Evolutionary conservation across 2,797 vertebrate species (phyloP).

Genomic region (Zenarchopterus dispar): DNA sequence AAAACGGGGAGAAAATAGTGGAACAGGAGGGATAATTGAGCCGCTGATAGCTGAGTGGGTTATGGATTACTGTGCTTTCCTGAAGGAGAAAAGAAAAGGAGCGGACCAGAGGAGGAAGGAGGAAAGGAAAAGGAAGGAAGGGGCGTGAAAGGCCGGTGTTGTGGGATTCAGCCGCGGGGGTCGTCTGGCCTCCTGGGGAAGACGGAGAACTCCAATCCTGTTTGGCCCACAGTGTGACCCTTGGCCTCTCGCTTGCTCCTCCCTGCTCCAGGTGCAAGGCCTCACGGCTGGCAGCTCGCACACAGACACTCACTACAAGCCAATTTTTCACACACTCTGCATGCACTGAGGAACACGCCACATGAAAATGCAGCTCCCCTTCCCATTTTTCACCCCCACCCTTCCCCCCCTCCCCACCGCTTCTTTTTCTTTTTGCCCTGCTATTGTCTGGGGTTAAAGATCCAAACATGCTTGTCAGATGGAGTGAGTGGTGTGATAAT

Average conservation of each 20-base stretch:
- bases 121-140: slow-evolving; percentile 48
- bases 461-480: slow-evolving; percentile 35
- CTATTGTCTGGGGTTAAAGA: slow-evolving; percentile 67
- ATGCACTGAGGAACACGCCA: slow-evolving; percentile 28
- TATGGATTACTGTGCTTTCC: slow-evolving; percentile 87
- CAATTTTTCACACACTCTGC: slow-evolving; percentile 66
- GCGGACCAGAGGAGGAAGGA: slow-evolving; percentile 59
- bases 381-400: slow-evolving; percentile 47
- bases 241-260: slow-evolving; percentile 82
- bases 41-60: slow-evolving; percentile 85
- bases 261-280: slow-evolving; percentile 89
- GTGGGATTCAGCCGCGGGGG: slow-evolving; percentile 85
- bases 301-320: slow-evolving; percentile 47
- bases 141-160: slow-evolving; percentile 79
- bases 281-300: slow-evolving; percentile 78
- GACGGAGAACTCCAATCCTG: slow-evolving; percentile 82
- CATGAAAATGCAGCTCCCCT: slow-evolving; percentile 64
- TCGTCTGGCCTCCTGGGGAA: slow-evolving; percentile 85
- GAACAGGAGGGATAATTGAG: slow-evolving; percentile 83
- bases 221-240: slow-evolving; percentile 86
- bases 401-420: slow-evolving; percentile 1
- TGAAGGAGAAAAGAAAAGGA: slow-evolving; percentile 57
- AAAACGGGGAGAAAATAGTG: slow-evolving; percentile 74
- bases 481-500: slow-evolving; percentile 31
- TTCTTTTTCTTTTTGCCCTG: slow-evolving; percentile 46